Evolutionary conservation across 2,888 invertebrate species (phyloP), one percentile per base, ranked within the genome.

Genomic region (Stegophylla sp.): DNA sequence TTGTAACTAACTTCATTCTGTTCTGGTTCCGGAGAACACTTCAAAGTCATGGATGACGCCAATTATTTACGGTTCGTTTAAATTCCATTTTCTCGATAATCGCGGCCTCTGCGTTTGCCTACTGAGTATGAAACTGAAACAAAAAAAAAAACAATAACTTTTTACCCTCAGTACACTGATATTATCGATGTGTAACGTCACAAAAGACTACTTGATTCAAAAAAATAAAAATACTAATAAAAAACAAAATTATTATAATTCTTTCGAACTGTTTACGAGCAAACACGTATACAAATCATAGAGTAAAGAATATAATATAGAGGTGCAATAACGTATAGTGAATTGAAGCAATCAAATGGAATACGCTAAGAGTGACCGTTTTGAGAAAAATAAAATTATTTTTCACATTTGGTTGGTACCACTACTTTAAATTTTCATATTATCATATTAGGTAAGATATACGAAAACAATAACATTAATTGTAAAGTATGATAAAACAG

Each of bases 21-120:
- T 72, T 72, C 72, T 43, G 61, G 63, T 63, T 15, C 45, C 28
- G 28, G 45, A 9, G 73, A 34, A 51, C 63, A 51, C 74, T 63
- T 74, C 74, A 74, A 63, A 74, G 63, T 34, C 48, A n/a, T n/a
- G n/a, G n/a, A 63, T 7, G 34, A 63, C 1, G 63, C 48, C 61
- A 48, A 74, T 74, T 74, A 34, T 28, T 74, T 15, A 74, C 63
- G 74, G 74, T 74, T 74, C 74, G 48, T 74, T 74, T 63, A 63
- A 51, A 74, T 74, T 48, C 48, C 74, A 63, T 74, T 63, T n/a
- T 28, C 45, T n/a, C n/a, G 61, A 48, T n/a, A 4, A 23, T n/a
- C 20, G 34, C 7, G 34, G 3, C 34, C 34, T n/a, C n/a, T 7
- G 34, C 34, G 34, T 34, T n/a, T 7, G 34, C 34, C 34, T 34